phyloP scores from a whole-genome alignment of 2,888 invertebrate genomes.

The Drosophila atripex region DNA sequence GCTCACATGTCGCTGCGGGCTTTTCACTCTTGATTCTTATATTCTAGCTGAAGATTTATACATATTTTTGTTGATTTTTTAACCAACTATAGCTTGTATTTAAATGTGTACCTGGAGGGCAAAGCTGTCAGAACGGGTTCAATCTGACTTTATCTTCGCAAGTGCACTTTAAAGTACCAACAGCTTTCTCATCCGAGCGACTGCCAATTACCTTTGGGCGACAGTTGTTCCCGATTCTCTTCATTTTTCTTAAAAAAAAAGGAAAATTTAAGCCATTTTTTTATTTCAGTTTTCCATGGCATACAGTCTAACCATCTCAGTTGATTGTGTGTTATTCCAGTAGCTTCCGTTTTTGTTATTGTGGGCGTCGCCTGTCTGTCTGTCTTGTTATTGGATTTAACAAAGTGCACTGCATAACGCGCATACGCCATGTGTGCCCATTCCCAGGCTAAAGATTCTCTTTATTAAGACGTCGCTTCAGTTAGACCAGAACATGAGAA shows the following conservation, averaged over 20 bases:
- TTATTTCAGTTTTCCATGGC: conserved; percentile 8
- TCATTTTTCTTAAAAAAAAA: too few relatives aligned
- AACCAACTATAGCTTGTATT: conserved; percentile 1
- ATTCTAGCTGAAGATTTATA: conserved; percentile 4
- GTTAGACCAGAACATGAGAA: background rate
- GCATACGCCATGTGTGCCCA: conserved; percentile 37
- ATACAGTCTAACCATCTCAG: conserved; percentile 26
- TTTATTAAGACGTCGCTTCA: background rate
- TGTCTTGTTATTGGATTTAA: conserved; percentile 49
- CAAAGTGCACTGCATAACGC: conserved; percentile 37
- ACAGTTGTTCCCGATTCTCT: conserved; percentile 18
- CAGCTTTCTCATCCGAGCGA: conserved; percentile 16
- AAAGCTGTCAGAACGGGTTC: background rate
- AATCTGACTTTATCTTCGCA: conserved; percentile 32
- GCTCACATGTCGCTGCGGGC: conserved; percentile 22
- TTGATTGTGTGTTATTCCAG: conserved; percentile 42
- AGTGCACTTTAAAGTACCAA: conserved; percentile 12
- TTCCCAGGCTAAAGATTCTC: conserved; percentile 28
- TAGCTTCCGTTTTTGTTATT: conserved; percentile 20
- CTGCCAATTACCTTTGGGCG: conserved; percentile 33
- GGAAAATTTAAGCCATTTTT: conserved; percentile 11
- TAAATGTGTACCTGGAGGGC: conserved; percentile 6
- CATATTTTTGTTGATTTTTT: conserved; percentile 6
- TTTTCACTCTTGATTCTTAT: conserved; percentile 17
- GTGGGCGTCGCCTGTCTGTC: conserved; percentile 14